These are phyloP conservation scores for Carettochelys insculpta DNA, from an alignment of 2,113 vertebrate genomes.

Conservation along the genomic window DNA sequence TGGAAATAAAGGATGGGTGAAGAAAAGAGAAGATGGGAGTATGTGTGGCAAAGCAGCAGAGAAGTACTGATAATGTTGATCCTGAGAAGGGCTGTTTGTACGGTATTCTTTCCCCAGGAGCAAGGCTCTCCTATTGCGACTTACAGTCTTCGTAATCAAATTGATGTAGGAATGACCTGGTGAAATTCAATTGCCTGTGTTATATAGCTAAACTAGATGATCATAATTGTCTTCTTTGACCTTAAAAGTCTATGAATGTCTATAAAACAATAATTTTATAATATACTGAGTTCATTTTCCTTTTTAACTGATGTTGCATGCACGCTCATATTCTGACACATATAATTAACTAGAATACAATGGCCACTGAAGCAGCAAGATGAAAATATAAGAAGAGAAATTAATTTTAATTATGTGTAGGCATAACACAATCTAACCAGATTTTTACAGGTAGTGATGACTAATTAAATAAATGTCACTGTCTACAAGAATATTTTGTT, in stretches of 20 bases:
- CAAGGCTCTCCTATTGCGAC: not conserved
- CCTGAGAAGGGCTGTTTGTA: not conserved
- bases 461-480: slow-evolving; percentile 8
- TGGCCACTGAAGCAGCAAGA: not conserved
- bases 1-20: not conserved
- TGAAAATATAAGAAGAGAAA: not conserved
- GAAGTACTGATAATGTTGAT: accelerated
- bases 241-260: not conserved
- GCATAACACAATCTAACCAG: not conserved
- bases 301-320: not conserved
- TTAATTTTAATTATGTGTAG: not conserved
- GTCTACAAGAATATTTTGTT: not conserved
- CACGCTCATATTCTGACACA: not conserved
- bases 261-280: not conserved
- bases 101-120: not conserved
- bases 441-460: not conserved
- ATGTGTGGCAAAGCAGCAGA: accelerated
- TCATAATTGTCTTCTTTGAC: not conserved
- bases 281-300: not conserved
- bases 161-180: not conserved
- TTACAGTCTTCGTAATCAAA: not conserved
- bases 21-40: not conserved
- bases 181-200: accelerated
- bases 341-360: not conserved
- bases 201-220: not conserved